Evolutionary conservation across 2,888 invertebrate species (phyloP).

Genomic region (Drosophila robusta): DNA sequence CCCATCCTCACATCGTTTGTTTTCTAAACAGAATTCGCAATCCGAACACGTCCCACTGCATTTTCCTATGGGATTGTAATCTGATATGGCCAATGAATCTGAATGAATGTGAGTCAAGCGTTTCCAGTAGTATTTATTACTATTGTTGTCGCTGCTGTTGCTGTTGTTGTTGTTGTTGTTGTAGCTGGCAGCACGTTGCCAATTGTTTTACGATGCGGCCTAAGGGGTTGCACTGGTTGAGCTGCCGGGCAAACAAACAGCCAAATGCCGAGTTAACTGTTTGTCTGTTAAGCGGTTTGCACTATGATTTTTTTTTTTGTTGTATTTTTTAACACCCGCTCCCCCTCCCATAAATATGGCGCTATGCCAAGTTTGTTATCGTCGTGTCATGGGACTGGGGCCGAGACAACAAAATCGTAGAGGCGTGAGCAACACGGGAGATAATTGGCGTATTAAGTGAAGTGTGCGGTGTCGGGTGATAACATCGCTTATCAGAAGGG

Average conservation of each 20-base stretch:
- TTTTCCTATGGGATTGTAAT: constrained; percentile 3
- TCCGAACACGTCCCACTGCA: constrained; percentile 37
- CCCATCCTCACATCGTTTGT: background rate
- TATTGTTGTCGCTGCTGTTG: constrained; percentile 2
- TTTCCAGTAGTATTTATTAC: background rate
- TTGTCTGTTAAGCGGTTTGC: constrained; percentile 9
- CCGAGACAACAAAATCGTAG: background rate
- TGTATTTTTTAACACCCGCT: background rate
- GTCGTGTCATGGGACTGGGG: constrained; percentile 45
- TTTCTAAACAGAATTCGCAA: constrained; percentile 19
- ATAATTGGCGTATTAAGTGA: constrained; percentile 72
- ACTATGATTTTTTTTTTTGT: background rate
- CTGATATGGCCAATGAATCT: constrained; percentile 38
- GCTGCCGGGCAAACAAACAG: too few species aligned
- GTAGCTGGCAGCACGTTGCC: constrained; percentile 27
- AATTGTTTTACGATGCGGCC: constrained; percentile 47
- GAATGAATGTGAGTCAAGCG: constrained; percentile 49
- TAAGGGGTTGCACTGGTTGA: constrained; percentile 23
- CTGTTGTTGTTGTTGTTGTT: constrained; percentile 6
- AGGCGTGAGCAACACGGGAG: constrained; percentile 31
- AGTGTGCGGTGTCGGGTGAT: constrained; percentile 47
- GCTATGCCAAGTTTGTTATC: constrained; percentile 32
- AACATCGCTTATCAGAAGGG: constrained; percentile 39
- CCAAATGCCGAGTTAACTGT: constrained; percentile 35
- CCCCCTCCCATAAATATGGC: constrained; percentile 12